Conservation (phyloP, 2,113 vertebrate genomes). For the Urocolius indicus region DNA sequence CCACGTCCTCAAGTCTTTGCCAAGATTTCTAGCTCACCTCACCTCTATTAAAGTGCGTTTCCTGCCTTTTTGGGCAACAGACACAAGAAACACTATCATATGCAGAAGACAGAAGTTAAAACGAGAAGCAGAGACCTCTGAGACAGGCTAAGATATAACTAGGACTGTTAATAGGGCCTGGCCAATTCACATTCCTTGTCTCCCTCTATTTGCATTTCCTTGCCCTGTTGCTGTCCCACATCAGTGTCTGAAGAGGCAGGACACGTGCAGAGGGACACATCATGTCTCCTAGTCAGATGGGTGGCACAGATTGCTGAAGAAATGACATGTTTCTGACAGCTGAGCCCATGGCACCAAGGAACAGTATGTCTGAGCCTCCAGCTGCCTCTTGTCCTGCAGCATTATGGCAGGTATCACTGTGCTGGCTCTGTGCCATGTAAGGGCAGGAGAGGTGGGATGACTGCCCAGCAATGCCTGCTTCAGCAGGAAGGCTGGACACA, state of each 20-base stretch:
- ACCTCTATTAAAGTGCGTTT: not conserved
- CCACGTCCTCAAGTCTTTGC: not conserved
- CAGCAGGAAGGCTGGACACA: not conserved
- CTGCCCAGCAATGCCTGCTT: not conserved
- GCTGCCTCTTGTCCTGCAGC: not conserved
- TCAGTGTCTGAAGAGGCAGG: not conserved
- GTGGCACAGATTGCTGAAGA: not conserved
- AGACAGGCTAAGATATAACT: not conserved
- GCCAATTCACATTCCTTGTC: not conserved
- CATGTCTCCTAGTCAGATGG: fast-evolving
- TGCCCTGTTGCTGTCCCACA: not conserved
- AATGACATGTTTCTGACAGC: not conserved
- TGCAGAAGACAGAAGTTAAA: not conserved
- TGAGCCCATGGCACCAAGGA: not conserved
- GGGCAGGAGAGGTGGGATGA: not conserved
- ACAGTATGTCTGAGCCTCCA: not conserved
- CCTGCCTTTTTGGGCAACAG: not conserved
- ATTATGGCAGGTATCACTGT: not conserved
- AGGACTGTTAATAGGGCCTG: not conserved
- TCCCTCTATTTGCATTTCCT: not conserved
- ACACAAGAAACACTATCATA: not conserved
- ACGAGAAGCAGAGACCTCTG: not conserved
- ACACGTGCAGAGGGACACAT: not conserved
- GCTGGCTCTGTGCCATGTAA: not conserved
- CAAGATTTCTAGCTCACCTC: slow-evolving; percentile 41